Base-by-base conservation (phyloP, 2,113 vertebrate species). In the Ptychochromis oligacanthus region DNA sequence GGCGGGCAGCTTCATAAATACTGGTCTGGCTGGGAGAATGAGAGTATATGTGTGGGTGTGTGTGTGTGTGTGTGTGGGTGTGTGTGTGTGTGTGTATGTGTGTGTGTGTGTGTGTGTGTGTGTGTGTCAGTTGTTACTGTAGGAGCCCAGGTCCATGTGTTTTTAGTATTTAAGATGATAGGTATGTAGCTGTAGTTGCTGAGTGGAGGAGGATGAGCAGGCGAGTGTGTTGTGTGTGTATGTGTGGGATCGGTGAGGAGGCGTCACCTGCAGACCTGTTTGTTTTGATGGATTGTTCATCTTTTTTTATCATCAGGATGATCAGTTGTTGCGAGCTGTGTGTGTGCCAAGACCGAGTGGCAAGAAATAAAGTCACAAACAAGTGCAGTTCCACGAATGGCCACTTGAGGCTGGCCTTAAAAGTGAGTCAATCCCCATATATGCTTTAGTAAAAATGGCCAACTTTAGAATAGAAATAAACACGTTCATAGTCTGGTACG, bases 1-100 rank as follows among this genome's bases (percentile, higher is more conserved):
- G 91, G 91, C 77, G 52, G 89, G 83, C 90, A 84, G 87, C 84
- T 82, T 87, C 84, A 87, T 91, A 93, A 93, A 94, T 86, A 91
- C 81, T 75, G 84, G 82, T 78, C 86, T 93, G 79, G 70, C 49
- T 59, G 13, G 4, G 72, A 82, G 67, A 75, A 74, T 34, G 60
- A 49, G 65, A 60, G 46, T 59, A 12, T 46, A 49, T 74, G 18
- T 52, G 56, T 56, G 67, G 46, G 36, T n/a, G n/a, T n/a, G n/a
- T n/a, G n/a, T n/a, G n/a, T n/a, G n/a, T n/a, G n/a, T n/a, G n/a
- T n/a, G n/a, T n/a, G n/a, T n/a, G n/a, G n/a, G n/a, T n/a, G n/a
- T n/a, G n/a, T n/a, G n/a, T n/a, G n/a, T n/a, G n/a, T n/a, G n/a
- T n/a, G n/a, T n/a, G n/a, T n/a, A n/a, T 76, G 36, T 67, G 31